Evolutionary conservation across 2,797 vertebrate genomes (phyloP).

Genomic region (Dermochelys coriacea): DNA sequence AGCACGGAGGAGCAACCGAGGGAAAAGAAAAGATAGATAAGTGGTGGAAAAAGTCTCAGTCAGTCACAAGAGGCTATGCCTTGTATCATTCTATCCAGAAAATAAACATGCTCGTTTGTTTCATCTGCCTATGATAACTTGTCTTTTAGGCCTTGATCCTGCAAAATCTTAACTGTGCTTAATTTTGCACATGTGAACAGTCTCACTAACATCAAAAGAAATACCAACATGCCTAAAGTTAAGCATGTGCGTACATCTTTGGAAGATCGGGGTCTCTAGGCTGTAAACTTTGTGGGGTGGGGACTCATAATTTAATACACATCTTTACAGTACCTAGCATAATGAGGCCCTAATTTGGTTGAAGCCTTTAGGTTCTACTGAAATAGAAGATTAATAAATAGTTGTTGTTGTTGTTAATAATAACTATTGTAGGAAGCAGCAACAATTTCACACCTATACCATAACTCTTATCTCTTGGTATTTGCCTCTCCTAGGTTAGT

Average conservation of each 20-base stretch:
- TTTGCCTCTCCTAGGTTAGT: too few relatives aligned
- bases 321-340: background rate
- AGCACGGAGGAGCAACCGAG: background rate
- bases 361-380: too few relatives aligned
- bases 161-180: background rate
- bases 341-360: too few relatives aligned
- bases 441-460: too few relatives aligned
- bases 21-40: background rate
- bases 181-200: background rate
- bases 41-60: background rate
- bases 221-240: background rate
- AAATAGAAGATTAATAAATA: too few relatives aligned
- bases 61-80: background rate
- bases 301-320: background rate
- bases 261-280: background rate
- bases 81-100: fast-evolving
- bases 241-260: fast-evolving
- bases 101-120: background rate
- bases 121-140: background rate
- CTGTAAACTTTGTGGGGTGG: background rate
- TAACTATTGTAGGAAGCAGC: too few relatives aligned
- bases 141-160: background rate
- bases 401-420: too few relatives aligned
- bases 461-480: too few relatives aligned
- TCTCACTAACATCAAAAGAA: fast-evolving